A percentile compares a stretch with the other conserved stretches of the same genome.
These are phyloP conservation scores for Eupeodes corollae DNA, from an alignment of 1,140 invertebrate genomes.

Conservation along the genomic window DNA sequence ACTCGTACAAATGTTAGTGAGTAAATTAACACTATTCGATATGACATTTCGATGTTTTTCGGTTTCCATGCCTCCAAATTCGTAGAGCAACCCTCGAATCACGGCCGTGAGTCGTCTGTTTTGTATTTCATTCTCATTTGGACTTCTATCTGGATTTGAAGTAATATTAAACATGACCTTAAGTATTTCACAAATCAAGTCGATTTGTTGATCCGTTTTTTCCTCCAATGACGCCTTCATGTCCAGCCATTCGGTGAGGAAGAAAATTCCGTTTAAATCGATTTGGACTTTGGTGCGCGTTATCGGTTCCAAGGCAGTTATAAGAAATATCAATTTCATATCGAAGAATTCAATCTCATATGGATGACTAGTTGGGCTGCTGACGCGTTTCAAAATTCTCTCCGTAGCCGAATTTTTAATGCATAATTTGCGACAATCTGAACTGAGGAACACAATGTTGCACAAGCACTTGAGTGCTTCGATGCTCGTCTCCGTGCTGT, in stretches of 20 bases:
- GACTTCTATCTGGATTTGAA: constrained; percentile 43
- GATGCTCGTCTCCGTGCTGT: constrained; percentile 39
- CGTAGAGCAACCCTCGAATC: constrained; percentile 57
- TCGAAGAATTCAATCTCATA: constrained; percentile 75
- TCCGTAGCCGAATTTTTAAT: constrained; percentile 59
- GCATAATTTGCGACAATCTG: constrained; percentile 54
- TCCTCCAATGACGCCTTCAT: constrained; percentile 48
- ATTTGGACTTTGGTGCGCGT: constrained; percentile 59
- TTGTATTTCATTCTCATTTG: constrained; percentile 59
- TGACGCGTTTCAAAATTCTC: constrained; percentile 62
- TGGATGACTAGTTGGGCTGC: constrained; percentile 33
- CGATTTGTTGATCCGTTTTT: constrained; percentile 52
- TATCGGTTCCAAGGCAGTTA: constrained; percentile 66
- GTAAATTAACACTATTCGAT: constrained; percentile 54
- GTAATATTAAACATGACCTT: constrained; percentile 84
- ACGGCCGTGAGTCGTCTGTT: constrained; percentile 60
- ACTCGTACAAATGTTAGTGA: constrained; percentile 42
- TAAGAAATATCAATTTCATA: constrained; percentile 76
- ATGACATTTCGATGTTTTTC: constrained; percentile 58
- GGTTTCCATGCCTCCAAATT: constrained; percentile 43
- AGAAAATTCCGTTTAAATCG: constrained; percentile 68
- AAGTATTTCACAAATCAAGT: constrained; percentile 69
- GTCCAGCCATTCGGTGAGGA: constrained; percentile 69
- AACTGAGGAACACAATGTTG: constrained; percentile 78
- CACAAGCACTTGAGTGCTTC: constrained; percentile 82